Evolutionary conservation across 2,797 vertebrate genomes (phyloP).

Genomic region (Chaunax sp.): DNA sequence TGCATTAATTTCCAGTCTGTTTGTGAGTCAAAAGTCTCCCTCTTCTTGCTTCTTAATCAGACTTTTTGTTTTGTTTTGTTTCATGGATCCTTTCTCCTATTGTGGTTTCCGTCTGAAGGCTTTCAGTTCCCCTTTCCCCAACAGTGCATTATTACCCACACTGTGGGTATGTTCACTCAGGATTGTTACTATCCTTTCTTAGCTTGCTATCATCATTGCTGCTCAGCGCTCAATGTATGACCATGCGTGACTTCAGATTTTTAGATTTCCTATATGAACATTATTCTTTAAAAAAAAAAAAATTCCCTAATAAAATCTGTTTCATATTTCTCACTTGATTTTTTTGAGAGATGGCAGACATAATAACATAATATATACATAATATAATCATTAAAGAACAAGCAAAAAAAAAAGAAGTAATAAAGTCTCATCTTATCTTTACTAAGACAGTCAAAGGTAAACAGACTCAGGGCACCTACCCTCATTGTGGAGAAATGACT

Average conservation of each 20-base stretch:
- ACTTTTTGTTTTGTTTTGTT: conserved; percentile 27
- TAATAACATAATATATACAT: too few relatives aligned
- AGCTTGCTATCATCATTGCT: conserved; percentile 81
- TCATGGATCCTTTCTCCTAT: conserved; percentile 48
- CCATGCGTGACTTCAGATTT: conserved; percentile 45
- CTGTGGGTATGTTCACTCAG: conserved; percentile 81
- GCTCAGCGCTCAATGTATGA: conserved; percentile 58
- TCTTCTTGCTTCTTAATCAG: conserved; percentile 13
- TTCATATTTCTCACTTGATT: neutral
- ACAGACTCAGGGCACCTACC: neutral
- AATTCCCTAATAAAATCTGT: neutral
- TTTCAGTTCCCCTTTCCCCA: conserved; percentile 53
- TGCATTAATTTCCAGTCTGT: conserved; percentile 18
- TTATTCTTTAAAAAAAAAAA: too few relatives aligned
- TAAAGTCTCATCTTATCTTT: neutral
- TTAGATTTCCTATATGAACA: too few relatives aligned
- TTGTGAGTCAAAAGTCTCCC: conserved; percentile 25
- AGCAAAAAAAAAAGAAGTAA: too few relatives aligned
- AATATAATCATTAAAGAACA: neutral
- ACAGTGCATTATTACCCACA: conserved; percentile 79
- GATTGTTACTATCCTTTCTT: conserved; percentile 65
- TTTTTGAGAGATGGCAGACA: conserved; percentile 6
- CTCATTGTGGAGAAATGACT: neutral
- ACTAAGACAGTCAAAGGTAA: neutral
- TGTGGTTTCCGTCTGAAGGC: conserved; percentile 55